Evolutionary conservation across 2,797 vertebrate species (phyloP).

Genomic region (Picus viridis): DNA sequence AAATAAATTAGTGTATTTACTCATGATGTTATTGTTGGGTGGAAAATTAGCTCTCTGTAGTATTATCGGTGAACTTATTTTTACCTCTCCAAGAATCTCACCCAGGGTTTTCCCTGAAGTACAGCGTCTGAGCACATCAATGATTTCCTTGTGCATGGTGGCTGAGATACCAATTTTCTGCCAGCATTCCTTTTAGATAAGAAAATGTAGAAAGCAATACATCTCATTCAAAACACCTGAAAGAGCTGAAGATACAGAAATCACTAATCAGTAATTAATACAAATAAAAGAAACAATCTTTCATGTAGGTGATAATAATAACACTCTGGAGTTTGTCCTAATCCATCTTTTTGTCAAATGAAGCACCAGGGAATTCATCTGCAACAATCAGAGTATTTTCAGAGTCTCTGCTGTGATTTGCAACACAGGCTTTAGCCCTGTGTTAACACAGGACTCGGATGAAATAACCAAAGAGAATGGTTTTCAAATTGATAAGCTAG

Average conservation of each 20-base stretch:
- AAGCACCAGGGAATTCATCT: slow-evolving; percentile 63
- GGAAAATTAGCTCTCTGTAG: neutral
- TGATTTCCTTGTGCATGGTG: neutral
- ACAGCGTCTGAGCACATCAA: neutral
- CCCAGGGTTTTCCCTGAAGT: neutral
- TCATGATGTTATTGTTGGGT: neutral
- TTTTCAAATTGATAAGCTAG: neutral
- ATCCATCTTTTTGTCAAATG: slow-evolving; percentile 75
- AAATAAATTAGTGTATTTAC: neutral
- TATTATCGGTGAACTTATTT: neutral
- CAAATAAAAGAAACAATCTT: slow-evolving; percentile 72
- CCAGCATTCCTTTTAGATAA: slow-evolving; percentile 15
- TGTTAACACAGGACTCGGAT: slow-evolving; percentile 31
- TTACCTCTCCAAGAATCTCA: neutral
- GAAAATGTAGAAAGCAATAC: neutral
- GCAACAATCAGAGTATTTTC: slow-evolving; percentile 53
- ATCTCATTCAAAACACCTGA: slow-evolving; percentile 47
- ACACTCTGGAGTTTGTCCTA: slow-evolving; percentile 63
- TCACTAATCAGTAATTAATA: slow-evolving; percentile 77
- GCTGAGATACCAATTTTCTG: slow-evolving; percentile 29
- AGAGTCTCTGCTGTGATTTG: slow-evolving; percentile 59
- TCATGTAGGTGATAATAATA: slow-evolving; percentile 74
- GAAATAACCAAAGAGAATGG: slow-evolving; percentile 19
- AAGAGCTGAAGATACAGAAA: slow-evolving; percentile 57
- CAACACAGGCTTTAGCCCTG: slow-evolving; percentile 9